Percentiles rank a stretch among this genome's conserved stretches.
phyloP scores from a whole-genome alignment of 1,140 invertebrate genomes.

The Ceratina calcarata region DNA sequence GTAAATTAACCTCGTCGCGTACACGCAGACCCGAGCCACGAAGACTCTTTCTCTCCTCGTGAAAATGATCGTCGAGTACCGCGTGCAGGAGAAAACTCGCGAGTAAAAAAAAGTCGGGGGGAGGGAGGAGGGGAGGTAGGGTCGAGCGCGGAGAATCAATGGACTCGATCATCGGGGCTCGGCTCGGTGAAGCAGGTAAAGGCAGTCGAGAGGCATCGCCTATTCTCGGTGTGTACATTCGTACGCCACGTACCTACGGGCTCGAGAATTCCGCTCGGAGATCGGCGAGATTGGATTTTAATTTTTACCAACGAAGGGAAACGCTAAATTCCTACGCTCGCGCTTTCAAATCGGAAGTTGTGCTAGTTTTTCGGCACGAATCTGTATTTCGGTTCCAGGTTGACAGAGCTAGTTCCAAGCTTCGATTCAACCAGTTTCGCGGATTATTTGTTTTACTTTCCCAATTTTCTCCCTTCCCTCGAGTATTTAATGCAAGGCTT shows the following conservation, averaged over 20 bases:
- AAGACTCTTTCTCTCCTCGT: neutral
- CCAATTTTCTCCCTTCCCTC: no score
- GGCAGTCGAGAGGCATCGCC: neutral
- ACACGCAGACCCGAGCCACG: neutral
- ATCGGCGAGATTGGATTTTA: conserved; percentile 20
- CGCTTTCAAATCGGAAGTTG: neutral
- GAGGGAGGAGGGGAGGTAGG: no score
- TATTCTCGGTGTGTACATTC: conserved; percentile 2
- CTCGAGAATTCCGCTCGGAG: neutral
- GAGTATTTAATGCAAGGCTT: no score
- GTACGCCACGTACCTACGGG: neutral
- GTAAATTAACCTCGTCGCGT: conserved; percentile 6
- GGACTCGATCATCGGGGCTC: conserved; percentile 15
- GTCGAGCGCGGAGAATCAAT: neutral
- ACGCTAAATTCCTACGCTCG: neutral
- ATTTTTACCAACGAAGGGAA: conserved; percentile 17
- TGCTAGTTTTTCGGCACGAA: neutral
- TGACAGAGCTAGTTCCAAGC: neutral
- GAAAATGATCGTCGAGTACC: neutral
- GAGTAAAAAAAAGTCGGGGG: neutral
- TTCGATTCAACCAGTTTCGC: neutral
- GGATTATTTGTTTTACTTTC: neutral
- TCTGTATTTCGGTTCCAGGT: neutral
- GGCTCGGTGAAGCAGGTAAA: no score
- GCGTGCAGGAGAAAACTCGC: no score